Conservation (phyloP, 2,113 vertebrate species). For the Shinisaurus crocodilurus region DNA sequence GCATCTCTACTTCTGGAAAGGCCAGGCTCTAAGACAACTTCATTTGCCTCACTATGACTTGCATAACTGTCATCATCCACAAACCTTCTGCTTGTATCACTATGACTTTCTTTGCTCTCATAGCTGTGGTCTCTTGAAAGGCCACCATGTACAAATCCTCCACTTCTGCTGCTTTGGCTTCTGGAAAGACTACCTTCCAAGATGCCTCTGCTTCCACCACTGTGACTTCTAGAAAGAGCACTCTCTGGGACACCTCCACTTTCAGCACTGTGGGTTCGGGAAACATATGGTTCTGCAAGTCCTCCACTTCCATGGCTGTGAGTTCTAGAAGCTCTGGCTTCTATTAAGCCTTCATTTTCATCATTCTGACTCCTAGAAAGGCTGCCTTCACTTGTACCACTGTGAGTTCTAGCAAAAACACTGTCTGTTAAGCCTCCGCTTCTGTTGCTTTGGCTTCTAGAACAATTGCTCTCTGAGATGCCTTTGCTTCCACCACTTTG, state of each 20-base stretch:
- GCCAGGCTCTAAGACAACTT: background rate
- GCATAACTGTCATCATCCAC: background rate
- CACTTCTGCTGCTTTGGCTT: slow-evolving; percentile 6
- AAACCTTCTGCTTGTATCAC: background rate
- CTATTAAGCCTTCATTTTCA: background rate
- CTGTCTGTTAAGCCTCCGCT: background rate
- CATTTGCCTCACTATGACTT: background rate
- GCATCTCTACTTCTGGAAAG: background rate
- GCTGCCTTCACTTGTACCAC: background rate
- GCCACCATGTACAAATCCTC: background rate
- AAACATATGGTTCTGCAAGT: background rate
- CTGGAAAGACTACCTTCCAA: background rate
- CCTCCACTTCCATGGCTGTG: background rate
- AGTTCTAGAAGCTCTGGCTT: background rate
- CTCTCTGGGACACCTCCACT: background rate
- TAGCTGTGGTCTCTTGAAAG: background rate
- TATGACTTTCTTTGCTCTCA: background rate
- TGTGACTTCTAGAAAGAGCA: background rate
- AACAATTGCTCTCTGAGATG: background rate
- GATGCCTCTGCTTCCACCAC: background rate
- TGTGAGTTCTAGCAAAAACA: background rate
- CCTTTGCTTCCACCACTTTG: rapidly evolving
- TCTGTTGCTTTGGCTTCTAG: background rate
- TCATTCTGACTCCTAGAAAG: background rate
- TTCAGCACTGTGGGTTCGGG: background rate